Percentiles rank a stretch among this genome's conserved stretches.
Evolutionary conservation across 2,797 vertebrate genomes (phyloP).

Genomic region (Darevskia mixta): DNA sequence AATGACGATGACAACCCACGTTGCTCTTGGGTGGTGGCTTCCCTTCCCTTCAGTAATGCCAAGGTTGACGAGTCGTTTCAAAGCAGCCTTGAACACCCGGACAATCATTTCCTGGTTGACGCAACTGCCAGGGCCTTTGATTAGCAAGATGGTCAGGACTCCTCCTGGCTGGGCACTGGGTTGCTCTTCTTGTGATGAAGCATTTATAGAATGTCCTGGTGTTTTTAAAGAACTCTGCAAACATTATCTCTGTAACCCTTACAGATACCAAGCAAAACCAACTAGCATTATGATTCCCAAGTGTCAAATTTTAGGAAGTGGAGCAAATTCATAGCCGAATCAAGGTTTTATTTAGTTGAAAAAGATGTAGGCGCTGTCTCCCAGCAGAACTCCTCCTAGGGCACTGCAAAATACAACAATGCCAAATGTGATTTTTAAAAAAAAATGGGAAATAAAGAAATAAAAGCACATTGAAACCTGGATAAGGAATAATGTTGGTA

Average conservation of each 20-base stretch:
- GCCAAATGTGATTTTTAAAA: too few relatives aligned
- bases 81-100: not conserved
- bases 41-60: not conserved
- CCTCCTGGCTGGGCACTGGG: not conserved
- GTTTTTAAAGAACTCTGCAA: not conserved
- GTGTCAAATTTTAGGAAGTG: not conserved
- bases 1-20: not conserved
- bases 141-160: too few relatives aligned
- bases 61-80: not conserved
- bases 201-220: not conserved
- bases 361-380: not conserved
- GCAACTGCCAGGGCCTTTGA: not conserved
- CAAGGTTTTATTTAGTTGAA: not conserved
- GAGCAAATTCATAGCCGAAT: not conserved
- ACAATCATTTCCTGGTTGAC: not conserved
- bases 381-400: too few relatives aligned
- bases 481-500: too few relatives aligned
- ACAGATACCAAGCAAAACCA: not conserved
- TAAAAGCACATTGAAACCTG: not conserved
- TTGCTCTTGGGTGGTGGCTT: not conserved
- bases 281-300: too few relatives aligned
- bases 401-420: too few relatives aligned
- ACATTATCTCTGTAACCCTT: not conserved
- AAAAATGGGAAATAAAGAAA: not conserved
- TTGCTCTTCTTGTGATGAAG: too few relatives aligned